Conservation (phyloP, 2,888 invertebrate species). For the Drosophila lutescens region DNA sequence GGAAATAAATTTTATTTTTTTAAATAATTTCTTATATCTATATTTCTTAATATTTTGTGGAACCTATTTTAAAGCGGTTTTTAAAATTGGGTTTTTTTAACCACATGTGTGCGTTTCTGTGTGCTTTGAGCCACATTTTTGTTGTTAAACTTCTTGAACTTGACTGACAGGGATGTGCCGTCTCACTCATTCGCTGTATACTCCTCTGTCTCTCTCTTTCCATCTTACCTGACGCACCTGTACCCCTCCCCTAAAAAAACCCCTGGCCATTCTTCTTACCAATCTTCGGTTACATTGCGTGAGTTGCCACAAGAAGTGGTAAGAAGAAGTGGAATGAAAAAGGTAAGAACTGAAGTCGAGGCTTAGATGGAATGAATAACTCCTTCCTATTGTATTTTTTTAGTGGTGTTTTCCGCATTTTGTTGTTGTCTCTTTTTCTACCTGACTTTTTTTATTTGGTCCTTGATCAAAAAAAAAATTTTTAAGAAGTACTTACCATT, state of each 20-base stretch:
- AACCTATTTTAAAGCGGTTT: too few species aligned
- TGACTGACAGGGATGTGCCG: conserved; percentile 58
- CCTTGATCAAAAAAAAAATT: background rate
- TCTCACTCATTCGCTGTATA: background rate
- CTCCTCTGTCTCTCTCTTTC: background rate
- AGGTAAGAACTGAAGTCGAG: background rate
- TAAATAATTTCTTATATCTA: too few species aligned
- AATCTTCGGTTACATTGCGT: conserved; percentile 39
- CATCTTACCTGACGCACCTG: conserved; percentile 2
- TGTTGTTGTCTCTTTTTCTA: conserved; percentile 28
- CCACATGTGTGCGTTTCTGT: background rate
- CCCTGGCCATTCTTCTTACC: conserved; percentile 9
- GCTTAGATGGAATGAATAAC: conserved; percentile 10
- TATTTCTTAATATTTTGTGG: too few species aligned
- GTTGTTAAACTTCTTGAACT: conserved; percentile 18
- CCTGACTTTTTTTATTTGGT: conserved; percentile 26
- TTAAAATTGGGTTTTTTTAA: too few species aligned
- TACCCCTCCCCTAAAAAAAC: background rate
- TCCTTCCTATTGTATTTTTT: conserved; percentile 53
- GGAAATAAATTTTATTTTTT: too few species aligned
- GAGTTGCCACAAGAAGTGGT: conserved; percentile 27
- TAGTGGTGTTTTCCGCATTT: conserved; percentile 12
- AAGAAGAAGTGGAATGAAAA: conserved; percentile 9
- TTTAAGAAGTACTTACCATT: too few species aligned
- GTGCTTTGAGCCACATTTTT: conserved; percentile 26